Percentiles rank a stretch among this genome's conserved stretches.
Evolutionary conservation across 2,797 vertebrate genomes (phyloP).

Genomic region (Enteromius fasciolatus): DNA sequence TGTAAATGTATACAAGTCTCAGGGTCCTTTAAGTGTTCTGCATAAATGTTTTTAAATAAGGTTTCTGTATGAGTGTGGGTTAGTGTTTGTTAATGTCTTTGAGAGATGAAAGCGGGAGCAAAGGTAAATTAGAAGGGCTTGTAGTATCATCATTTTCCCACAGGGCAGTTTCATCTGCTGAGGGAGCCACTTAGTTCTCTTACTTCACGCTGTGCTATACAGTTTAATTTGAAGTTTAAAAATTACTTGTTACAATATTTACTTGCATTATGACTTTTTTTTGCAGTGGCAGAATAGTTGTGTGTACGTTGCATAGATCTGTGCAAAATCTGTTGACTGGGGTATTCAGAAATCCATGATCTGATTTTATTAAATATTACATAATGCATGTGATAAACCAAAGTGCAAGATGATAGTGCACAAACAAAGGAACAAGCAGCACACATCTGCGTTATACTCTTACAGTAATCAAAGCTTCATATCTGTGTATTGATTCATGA

Average conservation of each 20-base stretch:
- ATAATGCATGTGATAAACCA: background rate
- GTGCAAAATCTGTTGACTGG: background rate
- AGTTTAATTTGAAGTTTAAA: constrained; percentile 19
- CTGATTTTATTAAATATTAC: background rate
- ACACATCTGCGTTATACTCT: background rate
- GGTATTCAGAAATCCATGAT: background rate
- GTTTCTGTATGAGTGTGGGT: constrained; percentile 11
- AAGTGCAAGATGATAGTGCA: background rate
- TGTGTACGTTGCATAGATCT: background rate
- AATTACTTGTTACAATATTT: constrained; percentile 29
- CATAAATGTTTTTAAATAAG: constrained; percentile 35
- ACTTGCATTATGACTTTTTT: constrained; percentile 19
- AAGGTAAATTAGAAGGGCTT: constrained; percentile 42
- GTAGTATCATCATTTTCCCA: constrained; percentile 19
- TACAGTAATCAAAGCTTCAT: background rate
- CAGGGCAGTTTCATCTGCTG: constrained; percentile 17
- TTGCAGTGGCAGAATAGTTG: background rate
- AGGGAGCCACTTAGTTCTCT: constrained; percentile 11
- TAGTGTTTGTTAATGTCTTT: constrained; percentile 7
- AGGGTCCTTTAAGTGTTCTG: background rate
- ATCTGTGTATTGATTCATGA: background rate
- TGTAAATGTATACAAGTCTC: constrained; percentile 5
- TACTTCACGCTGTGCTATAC: background rate
- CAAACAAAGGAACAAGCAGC: background rate
- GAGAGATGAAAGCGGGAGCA: constrained; percentile 38